A percentile compares a stretch with the other conserved stretches of the same genome.
phyloP scores from a whole-genome alignment of 2,797 vertebrate species.

The Enteromius viviparus region DNA sequence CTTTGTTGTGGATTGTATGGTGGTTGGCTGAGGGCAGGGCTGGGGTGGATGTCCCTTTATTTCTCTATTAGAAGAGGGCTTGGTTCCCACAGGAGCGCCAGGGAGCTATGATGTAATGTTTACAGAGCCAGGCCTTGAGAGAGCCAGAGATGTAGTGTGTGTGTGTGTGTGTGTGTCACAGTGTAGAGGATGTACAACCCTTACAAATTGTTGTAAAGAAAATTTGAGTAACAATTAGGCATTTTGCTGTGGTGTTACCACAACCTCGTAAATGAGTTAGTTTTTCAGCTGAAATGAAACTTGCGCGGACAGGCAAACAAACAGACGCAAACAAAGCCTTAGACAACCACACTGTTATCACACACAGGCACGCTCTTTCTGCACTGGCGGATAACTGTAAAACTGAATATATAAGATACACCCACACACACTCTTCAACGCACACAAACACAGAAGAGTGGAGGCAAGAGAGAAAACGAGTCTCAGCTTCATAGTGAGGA shows the following conservation, averaged over 20 bases:
- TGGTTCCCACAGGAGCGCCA: slow-evolving; percentile 83
- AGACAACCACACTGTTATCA: slow-evolving; percentile 60
- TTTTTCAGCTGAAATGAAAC: slow-evolving; percentile 47
- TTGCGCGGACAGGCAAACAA: slow-evolving; percentile 48
- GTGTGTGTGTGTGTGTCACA: slow-evolving; percentile 22
- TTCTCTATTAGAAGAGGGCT: slow-evolving; percentile 83
- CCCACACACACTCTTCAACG: slow-evolving; percentile 31
- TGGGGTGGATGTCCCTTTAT: slow-evolving; percentile 78
- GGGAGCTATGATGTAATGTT: slow-evolving; percentile 80
- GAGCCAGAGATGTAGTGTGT: slow-evolving; percentile 18
- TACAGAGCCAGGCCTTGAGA: slow-evolving; percentile 62
- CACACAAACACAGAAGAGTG: slow-evolving; percentile 43
- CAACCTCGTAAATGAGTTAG: slow-evolving; percentile 30
- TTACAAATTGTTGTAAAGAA: slow-evolving; percentile 43
- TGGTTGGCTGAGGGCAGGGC: slow-evolving; percentile 72
- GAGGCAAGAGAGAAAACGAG: slow-evolving; percentile 34
- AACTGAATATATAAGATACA: slow-evolving; percentile 56
- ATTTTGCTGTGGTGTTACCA: slow-evolving; percentile 31
- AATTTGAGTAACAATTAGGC: slow-evolving; percentile 31
- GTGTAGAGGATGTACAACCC: slow-evolving; percentile 33
- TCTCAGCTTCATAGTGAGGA: slow-evolving; percentile 12
- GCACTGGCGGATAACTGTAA: slow-evolving; percentile 60
- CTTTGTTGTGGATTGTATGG: slow-evolving; percentile 83
- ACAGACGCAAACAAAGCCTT: slow-evolving; percentile 35
- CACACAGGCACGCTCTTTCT: slow-evolving; percentile 46